Conservation (phyloP, 2,888 invertebrate species). For the Nipponacmea schrenckii region DNA sequence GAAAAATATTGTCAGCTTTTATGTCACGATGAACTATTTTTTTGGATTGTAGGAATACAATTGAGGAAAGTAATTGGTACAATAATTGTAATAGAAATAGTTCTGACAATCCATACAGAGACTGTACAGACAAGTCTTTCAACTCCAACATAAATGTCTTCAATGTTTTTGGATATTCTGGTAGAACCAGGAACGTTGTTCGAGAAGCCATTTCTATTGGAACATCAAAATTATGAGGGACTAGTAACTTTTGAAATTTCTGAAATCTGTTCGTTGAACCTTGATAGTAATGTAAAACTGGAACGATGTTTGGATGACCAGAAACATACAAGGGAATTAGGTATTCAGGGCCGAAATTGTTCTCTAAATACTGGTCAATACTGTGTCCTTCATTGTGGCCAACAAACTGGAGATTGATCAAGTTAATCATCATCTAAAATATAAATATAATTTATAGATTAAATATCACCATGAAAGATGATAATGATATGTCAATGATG, state of each 20-base stretch:
- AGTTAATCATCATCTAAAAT: slow-evolving; percentile 39
- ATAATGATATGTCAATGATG: too few relatives aligned
- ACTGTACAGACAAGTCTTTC: slow-evolving; percentile 12
- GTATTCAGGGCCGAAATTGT: slow-evolving; percentile 35
- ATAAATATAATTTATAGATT: slow-evolving; percentile 7
- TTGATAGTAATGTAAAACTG: slow-evolving; percentile 37
- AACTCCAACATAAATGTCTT: slow-evolving; percentile 29
- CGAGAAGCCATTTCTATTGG: slow-evolving; percentile 35
- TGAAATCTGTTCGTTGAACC: slow-evolving; percentile 40
- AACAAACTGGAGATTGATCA: slow-evolving; percentile 26
- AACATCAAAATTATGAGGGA: slow-evolving; percentile 29
- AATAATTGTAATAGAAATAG: slow-evolving; percentile 35
- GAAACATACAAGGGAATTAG: slow-evolving; percentile 27
- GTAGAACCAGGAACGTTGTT: slow-evolving; percentile 42
- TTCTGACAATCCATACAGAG: slow-evolving; percentile 23
- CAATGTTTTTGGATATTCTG: slow-evolving; percentile 37
- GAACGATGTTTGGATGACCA: slow-evolving; percentile 37
- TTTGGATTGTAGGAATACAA: slow-evolving; percentile 34
- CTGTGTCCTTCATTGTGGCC: slow-evolving; percentile 30
- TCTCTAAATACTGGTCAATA: slow-evolving; percentile 26
- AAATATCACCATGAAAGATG: too few relatives aligned
- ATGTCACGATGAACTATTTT: slow-evolving; percentile 43
- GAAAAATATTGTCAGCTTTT: slow-evolving; percentile 43
- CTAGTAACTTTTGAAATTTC: slow-evolving; percentile 32
- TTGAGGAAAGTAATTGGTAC: slow-evolving; percentile 42